Conservation (phyloP, 1,140 invertebrate genomes). For the Euborellia annulipes region DNA sequence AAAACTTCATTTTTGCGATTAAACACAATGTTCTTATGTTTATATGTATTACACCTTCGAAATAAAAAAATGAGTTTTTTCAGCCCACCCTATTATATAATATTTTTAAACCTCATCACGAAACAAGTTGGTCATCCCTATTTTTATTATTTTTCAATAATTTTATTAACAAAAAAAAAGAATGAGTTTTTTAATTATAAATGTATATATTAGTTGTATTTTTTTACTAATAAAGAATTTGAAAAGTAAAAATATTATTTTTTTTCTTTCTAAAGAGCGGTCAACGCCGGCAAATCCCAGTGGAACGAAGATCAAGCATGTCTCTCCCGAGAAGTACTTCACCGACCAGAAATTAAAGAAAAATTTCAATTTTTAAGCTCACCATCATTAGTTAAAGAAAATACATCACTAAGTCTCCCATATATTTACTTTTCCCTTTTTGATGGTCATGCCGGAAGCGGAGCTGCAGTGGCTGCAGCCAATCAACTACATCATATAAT, state of each 20-base stretch:
- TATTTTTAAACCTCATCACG: too few relatives aligned
- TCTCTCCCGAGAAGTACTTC: conserved; percentile 30
- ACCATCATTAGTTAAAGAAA: conserved; percentile 8
- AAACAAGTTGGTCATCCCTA: too few relatives aligned
- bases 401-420: conserved; percentile 28
- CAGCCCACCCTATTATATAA: too few relatives aligned
- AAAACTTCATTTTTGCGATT: too few relatives aligned
- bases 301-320: conserved; percentile 71
- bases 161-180: background rate
- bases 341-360: conserved; percentile 20
- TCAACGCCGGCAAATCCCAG: conserved; percentile 64
- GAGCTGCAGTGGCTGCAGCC: conserved; percentile 61
- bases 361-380: background rate
- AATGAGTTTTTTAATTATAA: background rate
- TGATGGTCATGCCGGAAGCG: conserved; percentile 74
- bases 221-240: too few relatives aligned
- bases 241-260: too few relatives aligned
- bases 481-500: conserved; percentile 65
- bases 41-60: too few relatives aligned
- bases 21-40: too few relatives aligned
- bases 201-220: background rate
- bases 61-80: too few relatives aligned
- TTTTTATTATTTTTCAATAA: conserved; percentile 1
- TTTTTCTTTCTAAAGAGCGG: conserved; percentile 25
- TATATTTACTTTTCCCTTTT: conserved; percentile 73